These are phyloP conservation scores for Gymnoscopelus braueri DNA, from an alignment of 2,797 vertebrate genomes.

Conservation along the genomic window DNA sequence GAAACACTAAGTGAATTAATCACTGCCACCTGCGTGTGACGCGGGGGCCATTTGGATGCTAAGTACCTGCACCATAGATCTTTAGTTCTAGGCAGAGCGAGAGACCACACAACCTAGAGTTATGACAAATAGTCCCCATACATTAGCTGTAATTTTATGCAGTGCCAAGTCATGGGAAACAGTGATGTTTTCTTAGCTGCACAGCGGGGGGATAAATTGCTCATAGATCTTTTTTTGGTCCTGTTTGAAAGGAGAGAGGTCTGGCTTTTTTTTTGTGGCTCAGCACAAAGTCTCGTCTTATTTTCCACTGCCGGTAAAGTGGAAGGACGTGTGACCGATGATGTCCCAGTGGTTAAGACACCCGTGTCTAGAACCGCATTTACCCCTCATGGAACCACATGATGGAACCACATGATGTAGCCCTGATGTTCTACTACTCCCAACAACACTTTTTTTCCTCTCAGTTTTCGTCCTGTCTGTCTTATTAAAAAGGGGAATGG, in stretches of 20 bases:
- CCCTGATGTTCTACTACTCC: too few species aligned
- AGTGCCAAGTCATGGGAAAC: conserved; percentile 50
- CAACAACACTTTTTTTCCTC: too few species aligned
- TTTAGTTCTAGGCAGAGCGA: conserved; percentile 31
- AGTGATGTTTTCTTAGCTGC: conserved; percentile 11
- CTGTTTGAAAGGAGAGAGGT: conserved; percentile 28
- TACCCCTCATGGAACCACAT: too few species aligned
- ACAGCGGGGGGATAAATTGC: conserved; percentile 35
- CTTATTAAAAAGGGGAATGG: too few species aligned
- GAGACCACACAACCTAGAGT: conserved; percentile 44
- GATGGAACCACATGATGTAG: too few species aligned
- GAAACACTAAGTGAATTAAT: conserved; percentile 50
- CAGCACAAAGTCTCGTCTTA: conserved; percentile 21
- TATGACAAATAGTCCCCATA: conserved; percentile 54
- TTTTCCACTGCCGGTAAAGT: conserved; percentile 1
- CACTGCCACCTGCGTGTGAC: conserved; percentile 41
- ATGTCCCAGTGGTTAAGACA: neutral
- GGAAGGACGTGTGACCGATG: conserved; percentile 14
- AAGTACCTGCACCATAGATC: conserved; percentile 42
- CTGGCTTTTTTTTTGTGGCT: conserved; percentile 5
- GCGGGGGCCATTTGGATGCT: conserved; percentile 27
- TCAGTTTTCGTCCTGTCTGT: too few species aligned
- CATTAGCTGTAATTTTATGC: conserved; percentile 58
- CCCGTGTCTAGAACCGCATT: too few species aligned
- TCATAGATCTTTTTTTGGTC: conserved; percentile 45